Evolutionary conservation across 2,113 vertebrate genomes (phyloP), one percentile per base, ranked within the genome.

Genomic region (Cryptoleucopteryx plumbea): DNA sequence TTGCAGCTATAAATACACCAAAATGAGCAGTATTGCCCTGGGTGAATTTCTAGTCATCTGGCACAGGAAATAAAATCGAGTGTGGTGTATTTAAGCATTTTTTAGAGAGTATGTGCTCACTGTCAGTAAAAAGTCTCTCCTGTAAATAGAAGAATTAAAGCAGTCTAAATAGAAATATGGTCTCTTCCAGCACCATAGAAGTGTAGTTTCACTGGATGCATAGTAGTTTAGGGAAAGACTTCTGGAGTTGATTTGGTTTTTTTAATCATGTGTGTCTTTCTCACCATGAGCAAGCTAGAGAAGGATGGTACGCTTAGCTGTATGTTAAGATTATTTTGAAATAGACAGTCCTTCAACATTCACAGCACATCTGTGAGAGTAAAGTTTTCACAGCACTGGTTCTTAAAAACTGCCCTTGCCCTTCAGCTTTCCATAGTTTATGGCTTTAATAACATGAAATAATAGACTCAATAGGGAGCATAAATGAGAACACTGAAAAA

Each of bases 381-480:
- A 26, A 88, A 72, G 66, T 94, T 92, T 94, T 95, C 18, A 45
- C 48, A 94, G n/a, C 47, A 63, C 23, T 82, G 55, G 16, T 84
- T 89, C 58, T 93, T 91, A 77, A 96, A 93, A 94, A 82, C 66
- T 79, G 31, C 31, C 40, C 65, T 95, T 96, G 84, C 73, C 86
- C 94, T 94, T 87, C 70, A 80, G 87, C 34, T 81, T 82, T 65
- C 56, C 48, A 18, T 80, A 67, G 84, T 94, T 94, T 86, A 81
- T 88, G 53, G 21, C 56, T 95, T 95, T 93, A 94, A 93, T 95
- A 90, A 93, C 81, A 95, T 95, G 83, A 85, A 94, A 92, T 91
- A 96, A 96, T 96, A 89, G 78, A 91, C 94, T 65, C 94, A 72
- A 58, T 82, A 63, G 86, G 92, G 81, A 89, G 36, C 56, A 87